Evolutionary conservation across 1,140 invertebrate genomes (phyloP), one percentile per base, ranked within the genome.

Genomic region (Palaemon carinicauda): DNA sequence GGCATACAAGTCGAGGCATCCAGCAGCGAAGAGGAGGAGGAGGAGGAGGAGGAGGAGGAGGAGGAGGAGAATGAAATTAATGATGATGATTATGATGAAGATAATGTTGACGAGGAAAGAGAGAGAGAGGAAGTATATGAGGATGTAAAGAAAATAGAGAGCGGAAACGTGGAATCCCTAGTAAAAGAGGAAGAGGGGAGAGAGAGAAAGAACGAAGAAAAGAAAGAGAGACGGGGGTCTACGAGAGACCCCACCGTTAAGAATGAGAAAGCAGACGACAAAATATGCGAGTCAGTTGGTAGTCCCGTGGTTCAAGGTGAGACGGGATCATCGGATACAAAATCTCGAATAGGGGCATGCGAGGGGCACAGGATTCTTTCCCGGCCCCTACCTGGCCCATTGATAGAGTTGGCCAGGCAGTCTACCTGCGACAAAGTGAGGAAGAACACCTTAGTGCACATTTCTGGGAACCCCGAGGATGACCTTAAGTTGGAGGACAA

Each of bases 1-100:
- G 85, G 85, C 15, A 69, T 87, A 15, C 85, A 87, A 19, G 85
- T 87, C 24, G 85, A 81, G 27, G 73, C 71, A 31, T 81, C 71
- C 7, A 87, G 85, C 33, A 87, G 85, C 51, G 79, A 81, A 31
- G 85, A 87, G 50, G 83, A 86, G 5, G 33, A 79, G n/a, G 56
- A 71, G 0, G 85, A 81, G 27, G 85, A 80, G 10, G 84, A 87
- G 0, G 56, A 86, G 9, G 82, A 65, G 19, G 53, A 77, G 7
- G 74, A 85, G 53, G 74, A 69, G 19, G 65, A 87, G 5, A 69
- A 54, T 24, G 41, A 75, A 60, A 21, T 24, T 54, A 15, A n/a
- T n/a, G n/a, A n/a, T n/a, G n/a, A n/a, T n/a, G n/a, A n/a, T n/a
- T n/a, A n/a, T n/a, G n/a, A n/a, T n/a, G 51, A 29, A n/a, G n/a